Conservation (phyloP, 2,797 vertebrate genomes). For the Carduelis carduelis region DNA sequence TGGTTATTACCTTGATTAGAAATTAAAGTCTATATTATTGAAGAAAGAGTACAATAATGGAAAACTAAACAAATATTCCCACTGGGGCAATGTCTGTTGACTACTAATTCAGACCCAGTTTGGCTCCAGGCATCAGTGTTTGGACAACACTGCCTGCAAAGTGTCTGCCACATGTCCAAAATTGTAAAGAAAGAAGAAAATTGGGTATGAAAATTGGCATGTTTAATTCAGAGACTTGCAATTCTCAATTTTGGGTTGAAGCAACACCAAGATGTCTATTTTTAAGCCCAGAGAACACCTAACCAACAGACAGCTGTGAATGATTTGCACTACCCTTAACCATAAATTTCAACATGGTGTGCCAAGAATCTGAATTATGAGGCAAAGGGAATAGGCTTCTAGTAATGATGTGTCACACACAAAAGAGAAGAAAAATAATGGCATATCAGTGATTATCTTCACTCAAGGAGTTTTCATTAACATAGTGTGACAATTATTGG, state of each 20-base stretch:
- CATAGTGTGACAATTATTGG: background rate
- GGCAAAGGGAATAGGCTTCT: slow-evolving; percentile 24
- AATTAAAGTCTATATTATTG: background rate
- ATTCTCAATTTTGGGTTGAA: slow-evolving; percentile 6
- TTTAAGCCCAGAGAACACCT: slow-evolving; percentile 22
- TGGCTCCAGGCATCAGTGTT: background rate
- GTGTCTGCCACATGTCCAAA: background rate
- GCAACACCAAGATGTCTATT: background rate
- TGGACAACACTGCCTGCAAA: slow-evolving; percentile 14
- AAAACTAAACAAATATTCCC: slow-evolving; percentile 15
- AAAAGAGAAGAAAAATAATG: slow-evolving; percentile 41
- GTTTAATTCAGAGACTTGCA: background rate
- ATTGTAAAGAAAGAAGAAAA: slow-evolving; percentile 10
- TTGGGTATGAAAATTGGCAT: slow-evolving; percentile 22
- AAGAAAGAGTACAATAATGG: background rate
- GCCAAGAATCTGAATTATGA: slow-evolving; percentile 70
- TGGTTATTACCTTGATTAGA: background rate
- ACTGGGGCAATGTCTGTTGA: background rate
- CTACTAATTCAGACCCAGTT: background rate
- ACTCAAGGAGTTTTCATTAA: slow-evolving; percentile 19
- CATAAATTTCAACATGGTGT: slow-evolving; percentile 50
- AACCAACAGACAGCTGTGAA: slow-evolving; percentile 49
- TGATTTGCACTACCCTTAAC: slow-evolving; percentile 50
- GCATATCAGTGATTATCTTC: slow-evolving; percentile 6
- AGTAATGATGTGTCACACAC: slow-evolving; percentile 66